These are phyloP conservation scores for Spongia lamella DNA, from an alignment of 37 sponge, comb jelly and placozoan species.

Conservation along the genomic window DNA sequence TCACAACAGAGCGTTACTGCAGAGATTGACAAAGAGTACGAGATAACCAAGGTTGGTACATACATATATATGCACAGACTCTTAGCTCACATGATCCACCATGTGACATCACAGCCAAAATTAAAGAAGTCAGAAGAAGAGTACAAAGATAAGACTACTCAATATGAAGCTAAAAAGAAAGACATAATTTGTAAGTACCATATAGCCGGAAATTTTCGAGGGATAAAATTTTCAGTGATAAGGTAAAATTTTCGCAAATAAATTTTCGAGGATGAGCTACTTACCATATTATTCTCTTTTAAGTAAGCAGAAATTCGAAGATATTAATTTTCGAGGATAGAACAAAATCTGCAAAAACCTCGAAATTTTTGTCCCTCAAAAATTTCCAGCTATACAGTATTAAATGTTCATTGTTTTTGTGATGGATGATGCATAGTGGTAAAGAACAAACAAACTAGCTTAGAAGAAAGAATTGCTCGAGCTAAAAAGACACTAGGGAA, in stretches of 20 bases:
- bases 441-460: conserved; percentile 32
- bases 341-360: no score
- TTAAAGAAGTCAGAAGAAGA: conserved; percentile 26
- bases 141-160: background rate
- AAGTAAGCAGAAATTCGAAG: no score
- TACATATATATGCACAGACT: no score
- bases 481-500: conserved; percentile 17
- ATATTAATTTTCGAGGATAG: no score
- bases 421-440: conserved; percentile 33
- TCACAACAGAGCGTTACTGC: no score
- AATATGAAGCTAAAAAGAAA: conserved; percentile 51
- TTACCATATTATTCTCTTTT: no score
- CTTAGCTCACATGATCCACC: no score
- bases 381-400: background rate
- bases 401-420: background rate
- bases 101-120: conserved; percentile 10
- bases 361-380: no score
- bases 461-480: conserved; percentile 24
- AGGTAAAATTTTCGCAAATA: background rate
- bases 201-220: background rate
- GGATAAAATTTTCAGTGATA: background rate
- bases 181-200: conserved; percentile 32
- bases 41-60: no score
- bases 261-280: no score
- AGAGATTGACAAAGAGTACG: no score